phyloP scores from a whole-genome alignment of 2,113 vertebrate genomes.

The Chloropsis hardwickii region DNA sequence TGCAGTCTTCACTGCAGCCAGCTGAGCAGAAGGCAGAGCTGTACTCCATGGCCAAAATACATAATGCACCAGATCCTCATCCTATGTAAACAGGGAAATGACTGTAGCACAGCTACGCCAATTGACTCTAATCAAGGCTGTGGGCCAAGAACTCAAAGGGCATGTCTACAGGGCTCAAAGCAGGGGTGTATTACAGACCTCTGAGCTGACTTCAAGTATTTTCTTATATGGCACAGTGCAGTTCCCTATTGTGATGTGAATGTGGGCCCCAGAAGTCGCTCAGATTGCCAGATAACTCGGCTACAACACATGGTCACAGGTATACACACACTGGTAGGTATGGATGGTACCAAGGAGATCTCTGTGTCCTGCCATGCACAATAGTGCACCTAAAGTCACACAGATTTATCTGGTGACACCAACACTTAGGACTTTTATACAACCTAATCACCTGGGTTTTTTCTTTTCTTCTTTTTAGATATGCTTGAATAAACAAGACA shows the following conservation, averaged over 20 bases:
- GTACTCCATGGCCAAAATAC: slow-evolving; percentile 28
- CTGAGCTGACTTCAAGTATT: background rate
- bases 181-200: background rate
- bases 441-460: background rate
- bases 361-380: background rate
- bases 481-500: background rate
- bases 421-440: background rate
- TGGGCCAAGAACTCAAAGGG: slow-evolving; percentile 19
- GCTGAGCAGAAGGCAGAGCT: slow-evolving; percentile 34
- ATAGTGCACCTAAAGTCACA: background rate
- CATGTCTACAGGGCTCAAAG: background rate
- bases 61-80: slow-evolving; percentile 34
- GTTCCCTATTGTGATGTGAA: background rate
- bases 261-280: background rate
- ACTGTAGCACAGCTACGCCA: background rate
- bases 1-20: background rate
- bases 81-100: slow-evolving; percentile 34
- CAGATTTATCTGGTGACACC: background rate
- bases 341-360: background rate
- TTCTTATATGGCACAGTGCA: background rate
- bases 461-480: background rate
- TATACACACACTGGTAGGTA: background rate
- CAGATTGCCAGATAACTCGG: background rate
- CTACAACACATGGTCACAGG: background rate
- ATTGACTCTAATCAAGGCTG: background rate